Evolutionary conservation across 2,113 vertebrate species (phyloP), one percentile per base, ranked within the genome.

Genomic region (Xiphophorus couchianus): DNA sequence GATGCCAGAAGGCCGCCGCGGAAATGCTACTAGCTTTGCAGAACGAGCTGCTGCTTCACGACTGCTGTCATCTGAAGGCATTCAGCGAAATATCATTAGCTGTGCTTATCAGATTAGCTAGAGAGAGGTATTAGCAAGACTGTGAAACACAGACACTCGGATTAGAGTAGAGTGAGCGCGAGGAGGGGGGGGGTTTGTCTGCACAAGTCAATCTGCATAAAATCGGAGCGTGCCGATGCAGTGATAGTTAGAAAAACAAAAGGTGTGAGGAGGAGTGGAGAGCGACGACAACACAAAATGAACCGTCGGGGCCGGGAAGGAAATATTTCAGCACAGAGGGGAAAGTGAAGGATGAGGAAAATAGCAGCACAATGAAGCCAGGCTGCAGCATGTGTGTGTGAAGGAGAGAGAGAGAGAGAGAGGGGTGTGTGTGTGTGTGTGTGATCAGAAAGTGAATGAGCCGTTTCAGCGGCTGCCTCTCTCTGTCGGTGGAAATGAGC

Each of bases 371-470:
- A 39, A 74, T 73, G 86, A 66, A 82, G 80, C 84, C 84, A 72
- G 86, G 37, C 77, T 54, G 66, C 61, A 9, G 30, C 73, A 62
- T 64, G 54, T 76, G 51, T 76, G 84, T 80, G 78, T 75, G 82
- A 76, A 84, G 51, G 76, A 75, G 84, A 76, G 83, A 71, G 81
- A 31, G 77, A 73, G 86, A 76, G 83, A 71, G 81, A 31, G 69
- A 48, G 75, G 77, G 76, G 30, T 73, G 76, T 78, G 74, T 37
- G 51, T 25, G 51, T 25, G 51, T 8, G 51, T 19, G 22, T 80
- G 89, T 91, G 92, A 92, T 93, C 92, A 91, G 89, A 83, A 83
- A 93, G 89, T 88, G 91, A 94, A 92, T 93, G 91, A 94, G 90
- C 88, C 88, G 74, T 94, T 93, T 92, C 86, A 87, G 85, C 65